Evolutionary conservation across 2,797 vertebrate genomes (phyloP), one percentile per base, ranked within the genome.

Genomic region (Leuciscus waleckii): DNA sequence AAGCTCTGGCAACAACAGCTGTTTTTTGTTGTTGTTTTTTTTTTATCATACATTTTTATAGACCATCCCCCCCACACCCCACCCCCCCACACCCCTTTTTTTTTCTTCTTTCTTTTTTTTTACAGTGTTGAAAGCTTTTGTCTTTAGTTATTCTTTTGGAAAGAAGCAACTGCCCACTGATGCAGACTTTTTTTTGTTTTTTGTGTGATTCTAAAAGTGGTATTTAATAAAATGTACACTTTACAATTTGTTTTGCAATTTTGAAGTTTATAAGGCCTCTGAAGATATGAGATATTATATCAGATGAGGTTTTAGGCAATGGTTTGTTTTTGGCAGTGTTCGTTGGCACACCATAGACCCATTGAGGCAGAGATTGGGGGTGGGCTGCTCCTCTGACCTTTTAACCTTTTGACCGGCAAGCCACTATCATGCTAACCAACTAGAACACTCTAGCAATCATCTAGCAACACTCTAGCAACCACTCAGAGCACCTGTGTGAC

Each of bases 391-490:
- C 9, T 2, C 39, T 79, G 76, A 79, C 76, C 76, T 79, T 63
- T 79, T 46, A 29, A 43, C 76, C 58, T 43, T 79, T 79, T 79
- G 76, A 79, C 76, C 76, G 10, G n/a, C 35, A 32, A 51, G 26
- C 75, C 37, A 37, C 49, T 49, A 92, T 92, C 90, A 92, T 94
- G 95, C 93, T 65, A 93, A 63, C n/a, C 91, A 93, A 93, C 92
- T 92, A 93, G 93, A 94, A 93, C 90, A 91, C 91, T 87, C 37
- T 21, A 32, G 26, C 43, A 80, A n/a, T 5, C 43, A 91, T 87
- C n/a, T 13, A 32, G 39, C 63, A 80, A 26, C 13, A 29, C 91
- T 87, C 17, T 7, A 32, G 41, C 63, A 80, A 26, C 21, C 43
- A 17, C 37, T 26, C 17, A 14, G 10, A 41, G 58, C 14, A 29